Evolutionary conservation across 2,888 invertebrate species (phyloP).

Genomic region (Homarus gammarus): DNA sequence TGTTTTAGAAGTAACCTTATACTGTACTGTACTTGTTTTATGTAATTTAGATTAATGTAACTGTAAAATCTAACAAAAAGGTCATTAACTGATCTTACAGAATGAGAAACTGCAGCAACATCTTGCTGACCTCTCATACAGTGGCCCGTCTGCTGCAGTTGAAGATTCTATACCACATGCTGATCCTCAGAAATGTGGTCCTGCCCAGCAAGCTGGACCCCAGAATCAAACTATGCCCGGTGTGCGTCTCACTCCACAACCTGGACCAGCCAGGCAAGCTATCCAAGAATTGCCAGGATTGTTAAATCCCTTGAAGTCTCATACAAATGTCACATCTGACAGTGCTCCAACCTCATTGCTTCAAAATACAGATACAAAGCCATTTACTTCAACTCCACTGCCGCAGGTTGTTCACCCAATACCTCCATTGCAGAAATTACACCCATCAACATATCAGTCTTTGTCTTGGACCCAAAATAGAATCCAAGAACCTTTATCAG

Average conservation of each 20-base stretch:
- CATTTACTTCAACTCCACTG: not conserved
- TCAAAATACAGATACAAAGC: not conserved
- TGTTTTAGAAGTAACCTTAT: no score
- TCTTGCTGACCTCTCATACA: not conserved
- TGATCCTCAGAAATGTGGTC: not conserved
- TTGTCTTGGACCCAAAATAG: not conserved
- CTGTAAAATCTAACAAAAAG: no score
- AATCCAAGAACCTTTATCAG: conserved; percentile 6
- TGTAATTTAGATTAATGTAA: no score
- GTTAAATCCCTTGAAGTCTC: not conserved
- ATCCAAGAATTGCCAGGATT: not conserved
- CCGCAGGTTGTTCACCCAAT: not conserved
- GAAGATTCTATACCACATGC: not conserved
- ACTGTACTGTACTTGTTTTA: no score
- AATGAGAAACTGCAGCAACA: not conserved
- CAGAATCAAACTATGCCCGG: not conserved
- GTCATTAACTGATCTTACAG: not conserved
- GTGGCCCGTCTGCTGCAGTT: not conserved
- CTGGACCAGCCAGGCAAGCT: not conserved
- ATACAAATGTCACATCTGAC: not conserved
- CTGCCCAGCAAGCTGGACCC: not conserved
- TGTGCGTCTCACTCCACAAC: not conserved
- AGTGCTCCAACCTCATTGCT: not conserved
- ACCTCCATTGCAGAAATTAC: not conserved
- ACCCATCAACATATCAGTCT: not conserved